Evolutionary conservation across 1,140 invertebrate species (phyloP), one percentile per base, ranked within the genome.

Genomic region (Trichonephila inaurata): DNA sequence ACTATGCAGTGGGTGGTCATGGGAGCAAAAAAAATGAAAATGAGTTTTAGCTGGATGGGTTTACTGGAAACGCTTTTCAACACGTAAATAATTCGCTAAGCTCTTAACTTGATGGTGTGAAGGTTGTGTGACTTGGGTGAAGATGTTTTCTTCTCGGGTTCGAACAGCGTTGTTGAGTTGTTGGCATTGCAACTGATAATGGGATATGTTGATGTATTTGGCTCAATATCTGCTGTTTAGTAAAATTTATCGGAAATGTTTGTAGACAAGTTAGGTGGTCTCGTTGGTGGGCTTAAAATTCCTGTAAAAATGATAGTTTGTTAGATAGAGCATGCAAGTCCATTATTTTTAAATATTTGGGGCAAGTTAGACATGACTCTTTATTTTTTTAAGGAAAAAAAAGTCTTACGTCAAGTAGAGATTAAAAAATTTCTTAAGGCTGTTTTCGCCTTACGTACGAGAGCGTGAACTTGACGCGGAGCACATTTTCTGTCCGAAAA

Each of bases 41-140:
- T 21, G 0, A 18, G 83, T n/a, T 24, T 85, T 44, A 51, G 83
- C 24, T 60, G 58, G 51, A 19, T 19, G 83, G 60, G 58, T 85
- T 85, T 58, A 85, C 44, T 85, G 1, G 44, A 60, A 85, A 85
- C 2, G 51, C 24, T 85, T 85, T 85, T 85, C 83, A 85, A 61
- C 83, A 85, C 58, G 83, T 85, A 77, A 77, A 77, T 77, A 77
- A 77, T 33, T 28, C 83, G n/a, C 44, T 12, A 28, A 85, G 83
- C 83, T 85, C 83, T 85, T 85, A 85, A 85, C 83, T 85, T 85
- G 51, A 14, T 60, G 58, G 83, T 58, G 40, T n/a, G 83, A 61
- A 61, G 58, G 51, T 24, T 85, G n/a, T 85, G n/a, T 8, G 58
- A 61, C 51, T 85, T 60, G 5, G 18, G 6, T 85, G 21, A 24